Conservation (phyloP, 2,797 vertebrate genomes). For the Sebastes ruberrimus region DNA sequence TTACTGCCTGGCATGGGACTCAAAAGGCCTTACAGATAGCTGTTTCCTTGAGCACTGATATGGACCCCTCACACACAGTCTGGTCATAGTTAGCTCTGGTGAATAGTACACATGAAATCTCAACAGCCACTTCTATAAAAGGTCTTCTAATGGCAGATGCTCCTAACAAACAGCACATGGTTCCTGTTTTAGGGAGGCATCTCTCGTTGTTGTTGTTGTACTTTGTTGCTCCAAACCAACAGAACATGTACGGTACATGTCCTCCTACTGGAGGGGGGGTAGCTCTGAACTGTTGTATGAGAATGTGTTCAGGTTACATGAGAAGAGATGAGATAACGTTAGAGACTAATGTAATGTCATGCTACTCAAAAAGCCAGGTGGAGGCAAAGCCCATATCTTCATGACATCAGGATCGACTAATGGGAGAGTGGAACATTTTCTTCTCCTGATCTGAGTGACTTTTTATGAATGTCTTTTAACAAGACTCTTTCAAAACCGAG, state of each 20-base stretch:
- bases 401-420: slow-evolving; percentile 18
- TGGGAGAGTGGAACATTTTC: neutral
- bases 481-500: too few species aligned
- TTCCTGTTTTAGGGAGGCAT: slow-evolving; percentile 47
- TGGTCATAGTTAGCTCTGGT: slow-evolving; percentile 31
- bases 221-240: slow-evolving; percentile 28
- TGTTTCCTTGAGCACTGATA: neutral
- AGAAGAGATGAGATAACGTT: slow-evolving; percentile 62
- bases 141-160: slow-evolving; percentile 23
- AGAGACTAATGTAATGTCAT: slow-evolving; percentile 68
- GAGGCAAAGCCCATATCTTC: slow-evolving; percentile 8
- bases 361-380: slow-evolving; percentile 48
- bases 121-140: slow-evolving; percentile 24
- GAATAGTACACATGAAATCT: slow-evolving; percentile 19
- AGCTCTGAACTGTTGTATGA: slow-evolving; percentile 13
- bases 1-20: slow-evolving; percentile 41
- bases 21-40: slow-evolving; percentile 16
- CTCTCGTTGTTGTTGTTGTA: slow-evolving; percentile 11
- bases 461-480: neutral
- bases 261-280: neutral
- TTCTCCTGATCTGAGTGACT: neutral
- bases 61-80: slow-evolving; percentile 4
- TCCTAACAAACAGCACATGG: slow-evolving; percentile 49
- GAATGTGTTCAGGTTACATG: slow-evolving; percentile 55
- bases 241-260: slow-evolving; percentile 11